Evolutionary conservation across 2,113 vertebrate genomes (phyloP).

Genomic region (Forbesichthys papilliferus): DNA sequence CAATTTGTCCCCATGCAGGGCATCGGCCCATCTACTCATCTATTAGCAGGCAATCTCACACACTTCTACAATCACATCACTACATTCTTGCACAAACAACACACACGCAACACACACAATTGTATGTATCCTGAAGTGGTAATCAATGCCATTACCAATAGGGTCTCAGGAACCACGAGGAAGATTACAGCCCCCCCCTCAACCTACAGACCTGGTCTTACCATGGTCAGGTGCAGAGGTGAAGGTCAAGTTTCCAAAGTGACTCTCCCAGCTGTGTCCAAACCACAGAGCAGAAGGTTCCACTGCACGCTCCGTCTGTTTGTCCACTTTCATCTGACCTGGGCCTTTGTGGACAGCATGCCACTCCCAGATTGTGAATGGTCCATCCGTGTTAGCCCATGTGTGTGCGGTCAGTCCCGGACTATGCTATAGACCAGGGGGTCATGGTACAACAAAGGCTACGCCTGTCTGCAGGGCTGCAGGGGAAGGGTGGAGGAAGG

Average conservation of each 20-base stretch:
- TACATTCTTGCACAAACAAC: not conserved
- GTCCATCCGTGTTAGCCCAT: slow-evolving; percentile 46
- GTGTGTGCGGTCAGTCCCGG: slow-evolving; percentile 53
- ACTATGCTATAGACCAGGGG: slow-evolving; percentile 41
- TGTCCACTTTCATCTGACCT: slow-evolving; percentile 58
- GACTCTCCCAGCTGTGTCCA: slow-evolving; percentile 70
- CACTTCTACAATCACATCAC: not conserved
- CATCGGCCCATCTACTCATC: slow-evolving; percentile 35
- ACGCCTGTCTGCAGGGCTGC: slow-evolving; percentile 56
- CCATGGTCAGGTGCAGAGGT: slow-evolving; percentile 54
- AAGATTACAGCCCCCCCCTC: slow-evolving; percentile 34
- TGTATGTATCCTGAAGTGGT: slow-evolving; percentile 18
- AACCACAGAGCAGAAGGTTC: slow-evolving; percentile 63
- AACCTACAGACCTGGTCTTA: slow-evolving; percentile 32
- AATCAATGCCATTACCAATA: slow-evolving; percentile 77
- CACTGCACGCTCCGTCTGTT: slow-evolving; percentile 59
- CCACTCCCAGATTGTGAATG: slow-evolving; percentile 57
- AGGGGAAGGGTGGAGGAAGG: not conserved
- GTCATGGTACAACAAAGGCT: slow-evolving; percentile 56
- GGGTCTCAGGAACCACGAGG: slow-evolving; percentile 32
- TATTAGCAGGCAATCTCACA: slow-evolving; percentile 3
- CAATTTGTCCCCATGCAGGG: slow-evolving; percentile 33
- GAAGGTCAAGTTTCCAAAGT: slow-evolving; percentile 73
- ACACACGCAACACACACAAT: slow-evolving; percentile 5
- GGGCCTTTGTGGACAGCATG: slow-evolving; percentile 53